Evolutionary conservation across 2,888 invertebrate species (phyloP).

Genomic region (Athalia cordata): DNA sequence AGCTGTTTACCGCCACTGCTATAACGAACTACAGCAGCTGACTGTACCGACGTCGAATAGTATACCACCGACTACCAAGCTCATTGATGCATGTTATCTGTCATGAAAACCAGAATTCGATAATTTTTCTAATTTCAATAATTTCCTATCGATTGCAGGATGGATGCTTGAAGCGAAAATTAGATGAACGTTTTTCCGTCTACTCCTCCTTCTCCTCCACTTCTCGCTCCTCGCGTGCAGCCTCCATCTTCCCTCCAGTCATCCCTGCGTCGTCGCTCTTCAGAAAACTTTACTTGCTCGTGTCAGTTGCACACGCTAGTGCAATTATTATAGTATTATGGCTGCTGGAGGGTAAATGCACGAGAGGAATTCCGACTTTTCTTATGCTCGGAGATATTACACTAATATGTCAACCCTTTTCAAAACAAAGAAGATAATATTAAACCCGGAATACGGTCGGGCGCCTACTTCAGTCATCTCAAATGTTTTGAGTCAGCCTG

Average conservation of each 20-base stretch:
- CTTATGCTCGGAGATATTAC: too few species aligned
- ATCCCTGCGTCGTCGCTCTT: not conserved
- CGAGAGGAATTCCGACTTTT: not conserved
- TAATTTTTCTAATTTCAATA: too few species aligned
- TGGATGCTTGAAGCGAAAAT: not conserved
- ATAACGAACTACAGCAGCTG: too few species aligned
- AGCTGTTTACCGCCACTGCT: not conserved
- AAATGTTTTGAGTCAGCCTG: not conserved
- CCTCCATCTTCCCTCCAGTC: not conserved
- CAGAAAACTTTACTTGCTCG: not conserved
- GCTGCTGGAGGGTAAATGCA: not conserved
- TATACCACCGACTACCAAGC: too few species aligned
- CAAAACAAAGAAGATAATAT: not conserved
- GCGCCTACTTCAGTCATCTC: too few species aligned
- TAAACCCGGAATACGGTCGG: not conserved
- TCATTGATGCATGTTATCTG: too few species aligned
- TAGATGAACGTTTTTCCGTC: not conserved
- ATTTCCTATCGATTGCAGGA: not conserved
- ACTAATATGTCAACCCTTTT: slow-evolving; percentile 25
- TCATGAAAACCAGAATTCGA: too few species aligned
- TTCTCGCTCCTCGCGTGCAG: not conserved
- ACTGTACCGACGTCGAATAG: too few species aligned
- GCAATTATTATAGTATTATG: slow-evolving; percentile 14
- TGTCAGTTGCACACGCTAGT: slow-evolving; percentile 1
- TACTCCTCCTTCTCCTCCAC: not conserved